A percentile compares a stretch with the other conserved stretches of the same genome.
phyloP scores from a whole-genome alignment of 2,888 invertebrate genomes.

The Ephialtes manifestator region DNA sequence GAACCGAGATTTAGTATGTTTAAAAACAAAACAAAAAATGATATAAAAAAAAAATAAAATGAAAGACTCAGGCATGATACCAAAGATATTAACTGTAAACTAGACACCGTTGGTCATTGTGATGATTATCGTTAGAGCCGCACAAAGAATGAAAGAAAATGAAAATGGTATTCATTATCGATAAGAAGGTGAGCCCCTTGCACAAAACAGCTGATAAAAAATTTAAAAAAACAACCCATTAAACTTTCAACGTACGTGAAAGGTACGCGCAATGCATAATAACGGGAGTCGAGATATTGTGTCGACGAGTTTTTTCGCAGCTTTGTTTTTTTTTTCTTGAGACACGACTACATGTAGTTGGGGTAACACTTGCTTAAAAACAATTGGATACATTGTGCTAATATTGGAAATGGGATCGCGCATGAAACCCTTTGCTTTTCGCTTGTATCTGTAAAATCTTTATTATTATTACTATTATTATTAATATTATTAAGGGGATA shows the following conservation, averaged over 20 bases:
- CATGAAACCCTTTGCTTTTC: slow-evolving; percentile 69
- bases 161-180: slow-evolving; percentile 53
- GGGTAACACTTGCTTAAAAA: slow-evolving; percentile 69
- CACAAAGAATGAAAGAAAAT: slow-evolving; percentile 76
- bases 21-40: slow-evolving; percentile 15
- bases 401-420: slow-evolving; percentile 77
- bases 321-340: slow-evolving; percentile 73
- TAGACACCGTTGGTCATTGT: slow-evolving; percentile 81
- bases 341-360: slow-evolving; percentile 69
- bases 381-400: slow-evolving; percentile 65
- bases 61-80: slow-evolving; percentile 85
- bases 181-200: slow-evolving; percentile 59
- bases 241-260: slow-evolving; percentile 27
- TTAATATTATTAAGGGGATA: not conserved
- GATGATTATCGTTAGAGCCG: slow-evolving; percentile 82
- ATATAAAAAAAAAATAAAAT: slow-evolving; percentile 53
- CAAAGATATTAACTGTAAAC: slow-evolving; percentile 83
- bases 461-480: slow-evolving; percentile 42
- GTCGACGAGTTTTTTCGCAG: slow-evolving; percentile 75
- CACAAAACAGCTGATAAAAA: slow-evolving; percentile 60
- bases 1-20: slow-evolving; percentile 69
- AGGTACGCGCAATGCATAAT: slow-evolving; percentile 38
- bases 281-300: slow-evolving; percentile 61
- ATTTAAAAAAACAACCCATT: too few species aligned
- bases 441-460: slow-evolving; percentile 16